Evolutionary conservation across 2,888 invertebrate genomes (phyloP).

Genomic region (Brachyptera putata): DNA sequence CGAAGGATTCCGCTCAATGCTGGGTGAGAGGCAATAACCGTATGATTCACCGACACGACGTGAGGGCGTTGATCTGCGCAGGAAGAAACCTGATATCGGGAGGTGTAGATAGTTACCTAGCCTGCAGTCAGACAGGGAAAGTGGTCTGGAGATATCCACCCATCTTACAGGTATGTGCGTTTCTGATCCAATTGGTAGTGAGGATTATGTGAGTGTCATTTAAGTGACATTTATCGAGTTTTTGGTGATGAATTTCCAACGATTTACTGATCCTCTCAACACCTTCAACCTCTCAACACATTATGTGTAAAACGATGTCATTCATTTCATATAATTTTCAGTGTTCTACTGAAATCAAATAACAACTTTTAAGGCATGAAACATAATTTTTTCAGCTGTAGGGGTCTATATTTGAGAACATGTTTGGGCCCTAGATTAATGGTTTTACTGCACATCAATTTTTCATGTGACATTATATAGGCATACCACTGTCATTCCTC

Average conservation of each 20-base stretch:
- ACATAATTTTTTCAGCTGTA: background rate
- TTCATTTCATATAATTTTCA: no score
- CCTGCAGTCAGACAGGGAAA: conserved; percentile 66
- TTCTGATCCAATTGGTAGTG: background rate
- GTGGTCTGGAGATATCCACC: conserved; percentile 67
- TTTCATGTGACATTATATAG: no score
- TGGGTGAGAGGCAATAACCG: conserved; percentile 83
- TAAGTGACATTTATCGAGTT: background rate
- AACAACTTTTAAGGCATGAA: background rate
- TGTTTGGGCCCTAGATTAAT: no score
- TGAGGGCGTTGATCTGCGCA: conserved; percentile 64
- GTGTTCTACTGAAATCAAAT: no score
- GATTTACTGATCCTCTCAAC: background rate
- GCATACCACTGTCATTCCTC: no score
- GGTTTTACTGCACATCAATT: no score
- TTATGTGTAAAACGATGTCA: background rate
- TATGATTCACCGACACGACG: conserved; percentile 82
- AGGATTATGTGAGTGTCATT: background rate
- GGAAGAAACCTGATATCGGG: conserved; percentile 67
- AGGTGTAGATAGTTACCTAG: conserved; percentile 71
- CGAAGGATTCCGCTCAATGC: conserved; percentile 39
- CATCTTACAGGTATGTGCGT: conserved; percentile 52
- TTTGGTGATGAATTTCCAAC: background rate
- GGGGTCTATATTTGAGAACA: no score
- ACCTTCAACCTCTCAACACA: background rate